Base-by-base conservation (phyloP, 1,140 invertebrate species). In the Zaprionus capensis region DNA sequence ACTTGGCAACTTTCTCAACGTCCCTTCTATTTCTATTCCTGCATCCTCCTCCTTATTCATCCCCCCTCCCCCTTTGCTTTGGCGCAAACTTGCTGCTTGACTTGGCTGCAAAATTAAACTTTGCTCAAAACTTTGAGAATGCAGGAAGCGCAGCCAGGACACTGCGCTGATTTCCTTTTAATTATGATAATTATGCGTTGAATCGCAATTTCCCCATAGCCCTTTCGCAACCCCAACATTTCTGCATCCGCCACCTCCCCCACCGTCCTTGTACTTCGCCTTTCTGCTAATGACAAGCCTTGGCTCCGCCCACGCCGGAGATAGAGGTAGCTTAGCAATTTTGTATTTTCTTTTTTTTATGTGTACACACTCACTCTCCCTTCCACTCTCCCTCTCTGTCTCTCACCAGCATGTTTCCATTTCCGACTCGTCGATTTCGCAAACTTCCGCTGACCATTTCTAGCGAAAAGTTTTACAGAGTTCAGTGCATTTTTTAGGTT, bases 131-230 rank as follows among this genome's bases (percentile, higher is more conserved):
- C 61, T 75, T 57, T 26, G 24, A 28, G 4, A 44, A 46, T 31
- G 55, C 65, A 58, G 36, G 34, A 58, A 56, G 57, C 58, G 63
- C 46, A 68, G 57, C 44, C 57, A 49, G 57, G 31, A 74, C 71
- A 58, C 58, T 64, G 49, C 65, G 66, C 65, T 80, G 84, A 87
- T 87, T 88, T 79, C 71, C 68, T 73, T 88, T 87, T 87, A 87
- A 87, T 88, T 83, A 88, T 83, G 51, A 72, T 82, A 81, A 88
- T 82, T 88, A 82, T 71, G 67, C 71, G 77, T 74, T 80, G 65
- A 81, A 68, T 72, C 68, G 76, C 53, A 72, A 71, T 70, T 70
- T 56, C 24, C 24, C 44, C 31, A 41, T 46, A 46, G n/a, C n/a
- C n/a, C 34, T 38, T 15, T 55, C 12, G 41, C 24, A 41, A 15